Base-by-base conservation (phyloP, 1,140 invertebrate species). In the Tetramorium simillimum region DNA sequence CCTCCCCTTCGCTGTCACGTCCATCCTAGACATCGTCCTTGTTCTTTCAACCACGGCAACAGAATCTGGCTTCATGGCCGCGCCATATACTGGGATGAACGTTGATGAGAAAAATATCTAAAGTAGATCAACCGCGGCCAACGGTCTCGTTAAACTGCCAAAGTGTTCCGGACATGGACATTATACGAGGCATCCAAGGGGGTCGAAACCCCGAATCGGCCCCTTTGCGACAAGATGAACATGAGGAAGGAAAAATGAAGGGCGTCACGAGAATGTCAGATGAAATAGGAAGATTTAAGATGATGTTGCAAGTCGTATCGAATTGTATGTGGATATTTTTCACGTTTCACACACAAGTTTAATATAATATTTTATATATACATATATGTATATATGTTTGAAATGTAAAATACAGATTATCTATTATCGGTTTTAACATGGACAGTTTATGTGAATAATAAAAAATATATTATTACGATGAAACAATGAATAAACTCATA, bases 21-120 rank as follows among this genome's bases (percentile, higher is more conserved):
- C 85, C 89, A 89, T 33, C 87, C 87, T 77, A 82, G 40, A 37
- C 40, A 28, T 24, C 21, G 60, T 56, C 70, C 60, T 85, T 69
- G 53, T 60, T 84, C 7, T 56, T 33, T 78, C 86, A 70, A 80
- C n/a, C 46, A 37, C 51, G 21, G 24, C 33, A 21, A n/a, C 51
- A 43, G 46, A 63, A 43, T 43, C 49, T 51, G 70, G 24, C 21
- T 85, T 28, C 60, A 60, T 62, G 87, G 60, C 58, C 51, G 51
- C 58, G n/a, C 53, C 58, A 62, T 80, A 63, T 24, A 46, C n/a
- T 67, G 69, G 60, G 69, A 69, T 67, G 65, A 81, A 89, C 75
- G 69, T 75, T 94, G 93, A 94, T 93, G 93, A 93, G 93, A 94
- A 95, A 95, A 95, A 95, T 95, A 95, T 95, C 94, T 93, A 90